Conservation (phyloP, 2,888 invertebrate species). For the Aleiodes leptofemur region DNA sequence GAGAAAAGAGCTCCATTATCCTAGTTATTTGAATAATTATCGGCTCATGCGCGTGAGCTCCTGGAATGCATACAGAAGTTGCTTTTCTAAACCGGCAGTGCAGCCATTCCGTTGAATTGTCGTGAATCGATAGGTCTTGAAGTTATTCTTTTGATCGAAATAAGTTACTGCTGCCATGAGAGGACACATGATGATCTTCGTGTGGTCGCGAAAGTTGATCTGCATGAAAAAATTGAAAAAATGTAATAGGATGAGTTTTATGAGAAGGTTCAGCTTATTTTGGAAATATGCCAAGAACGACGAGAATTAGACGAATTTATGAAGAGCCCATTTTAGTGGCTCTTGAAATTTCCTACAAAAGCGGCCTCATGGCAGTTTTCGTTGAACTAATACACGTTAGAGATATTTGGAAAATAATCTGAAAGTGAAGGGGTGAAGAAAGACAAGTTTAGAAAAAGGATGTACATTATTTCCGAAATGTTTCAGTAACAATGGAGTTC, state of each 20-base stretch:
- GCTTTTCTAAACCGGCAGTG: slow-evolving; percentile 85
- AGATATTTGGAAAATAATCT: too few species aligned
- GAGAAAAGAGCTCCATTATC: not conserved
- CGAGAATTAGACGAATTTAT: too few species aligned
- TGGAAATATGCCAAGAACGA: too few species aligned
- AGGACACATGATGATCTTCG: slow-evolving; percentile 98
- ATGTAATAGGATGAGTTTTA: slow-evolving; percentile 4
- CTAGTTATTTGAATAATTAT: slow-evolving; percentile 20
- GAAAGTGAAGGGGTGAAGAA: too few species aligned
- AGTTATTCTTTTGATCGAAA: slow-evolving; percentile 94
- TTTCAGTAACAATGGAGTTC: too few species aligned
- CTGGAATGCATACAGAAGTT: slow-evolving; percentile 91
- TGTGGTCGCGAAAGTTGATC: slow-evolving; percentile 99
- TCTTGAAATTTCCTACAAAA: too few species aligned
- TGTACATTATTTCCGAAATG: too few species aligned
- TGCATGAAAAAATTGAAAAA: slow-evolving; percentile 73
- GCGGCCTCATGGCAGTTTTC: too few species aligned
- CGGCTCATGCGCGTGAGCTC: slow-evolving; percentile 77
- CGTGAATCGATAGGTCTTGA: slow-evolving; percentile 93
- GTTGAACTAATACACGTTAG: too few species aligned
- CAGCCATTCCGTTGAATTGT: slow-evolving; percentile 91
- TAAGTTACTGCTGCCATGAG: slow-evolving; percentile 98
- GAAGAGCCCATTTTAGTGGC: too few species aligned
- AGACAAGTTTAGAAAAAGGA: too few species aligned
- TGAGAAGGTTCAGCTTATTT: too few species aligned